phyloP scores from a whole-genome alignment of 1,140 invertebrate genomes.

The Thalassaphorura encarpata region DNA sequence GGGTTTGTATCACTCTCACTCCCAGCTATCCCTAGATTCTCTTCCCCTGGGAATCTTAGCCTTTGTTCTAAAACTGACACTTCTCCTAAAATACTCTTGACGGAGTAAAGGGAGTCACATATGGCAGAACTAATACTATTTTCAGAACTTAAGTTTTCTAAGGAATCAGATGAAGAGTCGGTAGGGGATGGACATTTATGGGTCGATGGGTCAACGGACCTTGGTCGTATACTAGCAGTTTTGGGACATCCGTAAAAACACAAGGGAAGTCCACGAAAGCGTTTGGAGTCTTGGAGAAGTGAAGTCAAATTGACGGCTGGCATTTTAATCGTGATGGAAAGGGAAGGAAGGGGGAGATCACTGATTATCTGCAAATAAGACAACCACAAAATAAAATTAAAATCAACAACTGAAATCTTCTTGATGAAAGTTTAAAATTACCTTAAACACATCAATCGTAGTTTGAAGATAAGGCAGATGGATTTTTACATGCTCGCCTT shows the following conservation, averaged over 20 bases:
- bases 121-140: conserved; percentile 17
- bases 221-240: conserved; percentile 16
- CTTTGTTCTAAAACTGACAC: conserved; percentile 13
- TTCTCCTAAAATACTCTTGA: conserved; percentile 15
- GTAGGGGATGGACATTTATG: not conserved
- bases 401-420: too few relatives aligned
- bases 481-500: conserved; percentile 30
- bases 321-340: conserved; percentile 28
- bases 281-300: conserved; percentile 13
- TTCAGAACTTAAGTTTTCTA: not conserved
- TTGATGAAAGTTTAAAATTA: too few relatives aligned
- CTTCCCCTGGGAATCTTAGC: conserved; percentile 23
- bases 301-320: conserved; percentile 15
- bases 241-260: conserved; percentile 32
- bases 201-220: conserved; percentile 11
- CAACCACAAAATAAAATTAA: too few relatives aligned
- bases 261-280: conserved; percentile 23
- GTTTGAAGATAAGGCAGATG: conserved; percentile 24
- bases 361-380: conserved; percentile 15
- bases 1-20: too few relatives aligned
- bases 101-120: conserved; percentile 24
- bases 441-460: conserved; percentile 28
- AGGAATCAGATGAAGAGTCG: not conserved
- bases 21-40: conserved; percentile 20
- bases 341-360: conserved; percentile 27